These are phyloP conservation scores for Alces alces DNA, from an alignment of 2,113 vertebrate genomes.

Conservation along the genomic window DNA sequence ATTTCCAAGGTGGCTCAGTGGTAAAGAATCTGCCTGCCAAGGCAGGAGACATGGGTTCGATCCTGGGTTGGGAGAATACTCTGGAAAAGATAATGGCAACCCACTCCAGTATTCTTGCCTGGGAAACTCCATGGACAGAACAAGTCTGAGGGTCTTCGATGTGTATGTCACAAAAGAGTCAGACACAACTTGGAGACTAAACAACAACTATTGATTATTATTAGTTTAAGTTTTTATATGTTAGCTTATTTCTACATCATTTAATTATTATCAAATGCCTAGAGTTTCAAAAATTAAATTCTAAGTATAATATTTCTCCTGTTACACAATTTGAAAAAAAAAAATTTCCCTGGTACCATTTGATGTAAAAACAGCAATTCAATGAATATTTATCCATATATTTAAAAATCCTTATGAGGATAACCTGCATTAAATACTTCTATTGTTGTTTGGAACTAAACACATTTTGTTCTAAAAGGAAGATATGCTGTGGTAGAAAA, in stretches of 20 bases:
- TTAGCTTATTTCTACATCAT: background rate
- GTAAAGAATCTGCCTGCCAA: background rate
- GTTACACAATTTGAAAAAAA: background rate
- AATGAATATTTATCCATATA: background rate
- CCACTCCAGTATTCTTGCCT: background rate
- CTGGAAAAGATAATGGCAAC: background rate
- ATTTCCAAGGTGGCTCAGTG: background rate
- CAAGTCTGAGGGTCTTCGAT: background rate
- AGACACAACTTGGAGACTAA: background rate
- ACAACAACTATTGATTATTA: background rate
- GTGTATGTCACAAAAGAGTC: background rate
- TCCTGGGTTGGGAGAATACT: background rate
- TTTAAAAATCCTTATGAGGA: background rate
- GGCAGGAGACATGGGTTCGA: background rate
- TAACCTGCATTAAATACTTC: background rate
- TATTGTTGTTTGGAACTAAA: background rate
- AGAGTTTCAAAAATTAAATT: background rate
- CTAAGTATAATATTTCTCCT: background rate
- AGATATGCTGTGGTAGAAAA: background rate
- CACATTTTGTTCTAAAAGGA: background rate
- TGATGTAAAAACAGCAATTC: background rate
- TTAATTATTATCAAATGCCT: background rate
- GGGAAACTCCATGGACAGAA: background rate
- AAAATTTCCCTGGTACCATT: background rate
- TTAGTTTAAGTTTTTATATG: background rate